A percentile compares a stretch with the other conserved stretches of the same genome.
These are phyloP conservation scores for Cyclina sinensis DNA, from an alignment of 1,140 invertebrate genomes.

Conservation along the genomic window DNA sequence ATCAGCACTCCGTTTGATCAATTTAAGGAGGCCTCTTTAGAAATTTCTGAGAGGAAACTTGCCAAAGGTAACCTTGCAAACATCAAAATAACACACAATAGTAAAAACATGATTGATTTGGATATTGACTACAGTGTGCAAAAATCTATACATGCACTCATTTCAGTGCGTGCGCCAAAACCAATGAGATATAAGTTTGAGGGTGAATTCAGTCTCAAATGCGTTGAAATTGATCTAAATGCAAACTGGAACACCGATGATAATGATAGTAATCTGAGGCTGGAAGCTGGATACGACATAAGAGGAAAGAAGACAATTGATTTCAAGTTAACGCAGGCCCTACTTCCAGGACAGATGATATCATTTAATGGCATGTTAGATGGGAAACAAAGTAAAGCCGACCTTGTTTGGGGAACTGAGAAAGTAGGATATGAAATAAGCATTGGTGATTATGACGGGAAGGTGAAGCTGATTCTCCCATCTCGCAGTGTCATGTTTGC, in stretches of 20 bases:
- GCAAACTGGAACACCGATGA: slow-evolving; percentile 74
- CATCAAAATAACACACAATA: slow-evolving; percentile 60
- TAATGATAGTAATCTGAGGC: slow-evolving; percentile 60
- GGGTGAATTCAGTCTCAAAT: slow-evolving; percentile 22
- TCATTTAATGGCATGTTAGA: neutral
- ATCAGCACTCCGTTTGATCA: slow-evolving; percentile 26
- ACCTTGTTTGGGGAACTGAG: slow-evolving; percentile 28
- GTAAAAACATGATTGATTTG: slow-evolving; percentile 69
- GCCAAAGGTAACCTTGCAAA: neutral
- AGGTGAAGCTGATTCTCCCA: slow-evolving; percentile 30
- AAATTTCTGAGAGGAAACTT: neutral
- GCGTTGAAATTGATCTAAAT: slow-evolving; percentile 53
- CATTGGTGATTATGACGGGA: neutral
- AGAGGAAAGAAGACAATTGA: neutral
- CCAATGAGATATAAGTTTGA: slow-evolving; percentile 68
- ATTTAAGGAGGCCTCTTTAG: neutral
- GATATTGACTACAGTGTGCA: slow-evolving; percentile 58
- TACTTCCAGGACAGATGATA: neutral
- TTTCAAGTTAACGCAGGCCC: neutral
- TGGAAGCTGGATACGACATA: slow-evolving; percentile 53
- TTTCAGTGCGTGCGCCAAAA: slow-evolving; percentile 61
- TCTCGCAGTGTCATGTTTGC: slow-evolving; percentile 3
- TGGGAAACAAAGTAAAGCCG: slow-evolving; percentile 16
- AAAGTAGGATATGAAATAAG: slow-evolving; percentile 49
- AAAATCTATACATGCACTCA: slow-evolving; percentile 24